These are phyloP conservation scores for Drosophila antonietae DNA, from an alignment of 2,888 invertebrate genomes.

Conservation along the genomic window DNA sequence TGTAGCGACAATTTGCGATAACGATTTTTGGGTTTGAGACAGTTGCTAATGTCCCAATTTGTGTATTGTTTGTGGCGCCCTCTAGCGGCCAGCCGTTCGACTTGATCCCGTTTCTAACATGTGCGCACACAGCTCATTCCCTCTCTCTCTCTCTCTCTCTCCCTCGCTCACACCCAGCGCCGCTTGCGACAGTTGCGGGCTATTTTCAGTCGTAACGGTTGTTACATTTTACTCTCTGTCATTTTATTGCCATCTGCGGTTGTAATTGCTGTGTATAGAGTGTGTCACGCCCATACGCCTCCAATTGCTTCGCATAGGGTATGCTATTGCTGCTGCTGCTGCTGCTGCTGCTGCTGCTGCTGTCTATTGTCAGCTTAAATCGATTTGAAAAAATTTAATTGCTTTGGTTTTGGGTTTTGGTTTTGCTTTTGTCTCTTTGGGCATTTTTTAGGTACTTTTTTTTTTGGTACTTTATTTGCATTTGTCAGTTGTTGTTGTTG, in stretches of 20 bases:
- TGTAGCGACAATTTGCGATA: slow-evolving; percentile 65
- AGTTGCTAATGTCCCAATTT: slow-evolving; percentile 60
- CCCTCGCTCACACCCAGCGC: background rate
- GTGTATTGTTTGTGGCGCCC: slow-evolving; percentile 64
- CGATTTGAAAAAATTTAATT: slow-evolving; percentile 79
- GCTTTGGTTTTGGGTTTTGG: slow-evolving; percentile 66
- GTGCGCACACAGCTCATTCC: slow-evolving; percentile 9
- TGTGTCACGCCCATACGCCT: slow-evolving; percentile 54
- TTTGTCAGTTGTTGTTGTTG: slow-evolving; percentile 23
- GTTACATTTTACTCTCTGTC: slow-evolving; percentile 69
- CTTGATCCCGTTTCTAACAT: slow-evolving; percentile 3
- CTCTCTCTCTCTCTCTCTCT: rapidly evolving
- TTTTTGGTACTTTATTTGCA: slow-evolving; percentile 19
- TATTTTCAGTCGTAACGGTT: slow-evolving; percentile 42
- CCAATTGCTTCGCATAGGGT: slow-evolving; percentile 4
- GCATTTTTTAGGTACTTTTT: slow-evolving; percentile 10
- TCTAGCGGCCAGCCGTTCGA: slow-evolving; percentile 38
- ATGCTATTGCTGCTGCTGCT: background rate
- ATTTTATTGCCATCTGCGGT: slow-evolving; percentile 79
- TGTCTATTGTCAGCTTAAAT: slow-evolving; percentile 75
- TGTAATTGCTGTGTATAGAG: slow-evolving; percentile 70
- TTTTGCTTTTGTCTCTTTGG: slow-evolving; percentile 30
- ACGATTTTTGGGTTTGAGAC: slow-evolving; percentile 50
- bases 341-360: slow-evolving; percentile 8
- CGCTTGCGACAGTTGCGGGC: slow-evolving; percentile 20